Base-by-base conservation (phyloP, 2,888 invertebrate species). In the Nomada flava region DNA sequence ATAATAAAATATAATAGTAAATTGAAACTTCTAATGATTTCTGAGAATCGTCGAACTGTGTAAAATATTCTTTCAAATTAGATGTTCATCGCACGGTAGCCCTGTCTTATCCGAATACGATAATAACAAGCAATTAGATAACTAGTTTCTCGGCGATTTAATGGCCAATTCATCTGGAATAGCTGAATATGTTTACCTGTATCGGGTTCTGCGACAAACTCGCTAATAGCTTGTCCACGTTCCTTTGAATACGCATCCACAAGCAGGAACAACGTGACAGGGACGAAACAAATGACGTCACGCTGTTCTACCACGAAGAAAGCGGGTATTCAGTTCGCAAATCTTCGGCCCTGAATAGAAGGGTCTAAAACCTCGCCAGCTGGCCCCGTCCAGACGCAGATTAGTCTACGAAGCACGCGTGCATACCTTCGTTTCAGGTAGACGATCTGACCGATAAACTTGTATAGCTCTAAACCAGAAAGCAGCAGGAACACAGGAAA, bases 291-390 rank as follows among this genome's bases (percentile, higher is more conserved):
- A 71, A 59, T 59, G 55, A 57, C 29, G 76, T 65, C 72, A 52
- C n/a, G 60, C 42, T 53, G 47, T 53, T 52, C 62, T n/a, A 59
- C 23, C 29, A 42, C 55, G 47, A 63, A 75, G 71, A 79, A 79
- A 57, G 63, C 63, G 68, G 74, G 47, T 71, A 80, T 82, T 79
- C 75, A 20, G n/a, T 65, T 60, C 26, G 75, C 77, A 50, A 84
- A 84, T 79, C 83, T 80, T 81, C 60, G 75, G 57, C 76, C 84
- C 81, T 86, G 88, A 86, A 88, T 84, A 73, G 53, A 47, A 26
- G 44, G 57, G 20, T 13, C 55, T 42, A 60, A 26, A 73, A 55
- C 44, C 47, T 15, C 15, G 47, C 44, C 76, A 78, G 60, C 75
- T 73, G 73, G 55, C 18, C 64, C n/a, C 52, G 26, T 47, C 23